Percentiles rank a stretch among this genome's conserved stretches.
phyloP scores from a whole-genome alignment of 2,113 vertebrate genomes.

The Barnardius zonarius region DNA sequence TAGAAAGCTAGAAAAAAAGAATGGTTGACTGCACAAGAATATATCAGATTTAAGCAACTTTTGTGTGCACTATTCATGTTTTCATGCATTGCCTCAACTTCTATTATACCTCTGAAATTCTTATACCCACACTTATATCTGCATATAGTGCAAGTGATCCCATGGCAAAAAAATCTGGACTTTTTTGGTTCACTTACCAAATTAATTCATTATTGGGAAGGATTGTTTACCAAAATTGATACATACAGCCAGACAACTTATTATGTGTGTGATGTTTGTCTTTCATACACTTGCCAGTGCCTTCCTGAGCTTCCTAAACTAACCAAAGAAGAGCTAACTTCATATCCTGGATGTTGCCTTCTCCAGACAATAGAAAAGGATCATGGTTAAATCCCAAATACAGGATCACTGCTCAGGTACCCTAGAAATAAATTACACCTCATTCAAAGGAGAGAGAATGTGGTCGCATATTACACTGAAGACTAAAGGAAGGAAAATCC shows the following conservation, averaged over 20 bases:
- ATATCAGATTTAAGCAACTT: not conserved
- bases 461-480: not conserved
- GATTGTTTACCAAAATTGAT: not conserved
- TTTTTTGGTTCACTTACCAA: not conserved
- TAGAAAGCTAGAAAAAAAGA: not conserved
- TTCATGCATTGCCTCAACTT: not conserved
- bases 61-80: not conserved
- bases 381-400: not conserved
- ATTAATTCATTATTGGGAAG: not conserved
- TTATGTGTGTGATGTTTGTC: not conserved
- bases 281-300: not conserved
- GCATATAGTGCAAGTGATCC: not conserved
- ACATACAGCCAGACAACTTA: not conserved
- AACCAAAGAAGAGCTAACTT: not conserved
- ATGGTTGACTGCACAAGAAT: not conserved
- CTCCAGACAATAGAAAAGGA: not conserved
- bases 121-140: not conserved
- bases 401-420: not conserved
- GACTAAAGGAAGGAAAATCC: not conserved
- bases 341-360: not conserved
- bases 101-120: not conserved
- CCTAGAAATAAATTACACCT: not conserved
- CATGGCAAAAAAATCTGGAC: not conserved
- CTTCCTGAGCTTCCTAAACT: not conserved
- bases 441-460: not conserved